phyloP scores from a whole-genome alignment of 64 coral and sea anemone genomes.

The Cladopsammia gracilis region DNA sequence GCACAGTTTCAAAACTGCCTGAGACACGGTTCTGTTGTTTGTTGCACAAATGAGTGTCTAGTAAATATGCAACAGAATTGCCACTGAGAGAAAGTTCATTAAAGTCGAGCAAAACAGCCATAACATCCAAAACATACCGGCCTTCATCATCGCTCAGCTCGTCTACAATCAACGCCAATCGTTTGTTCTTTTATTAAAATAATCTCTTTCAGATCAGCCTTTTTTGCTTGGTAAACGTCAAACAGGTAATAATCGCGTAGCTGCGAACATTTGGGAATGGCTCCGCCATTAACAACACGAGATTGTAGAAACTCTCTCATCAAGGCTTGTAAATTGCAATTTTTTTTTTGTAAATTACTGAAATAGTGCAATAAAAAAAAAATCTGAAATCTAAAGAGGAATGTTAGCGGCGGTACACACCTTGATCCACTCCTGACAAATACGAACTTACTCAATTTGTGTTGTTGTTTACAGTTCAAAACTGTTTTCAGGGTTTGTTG shows the following conservation, averaged over 20 bases:
- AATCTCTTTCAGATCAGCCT: not conserved
- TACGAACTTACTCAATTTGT: conserved; percentile 40
- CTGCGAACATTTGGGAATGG: no score
- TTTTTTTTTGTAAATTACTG: no score
- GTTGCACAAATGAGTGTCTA: conserved; percentile 6
- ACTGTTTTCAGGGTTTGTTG: conserved; percentile 28
- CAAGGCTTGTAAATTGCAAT: no score
- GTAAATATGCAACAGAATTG: not conserved
- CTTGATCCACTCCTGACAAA: conserved; percentile 72
- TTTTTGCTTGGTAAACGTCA: no score
- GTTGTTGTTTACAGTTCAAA: conserved; percentile 22
- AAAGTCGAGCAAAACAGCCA: conserved; percentile 11
- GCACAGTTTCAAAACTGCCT: conserved; percentile 47
- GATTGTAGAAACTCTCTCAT: no score
- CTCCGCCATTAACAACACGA: no score
- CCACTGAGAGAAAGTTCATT: not conserved
- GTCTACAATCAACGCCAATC: conserved; percentile 35
- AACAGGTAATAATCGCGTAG: no score
- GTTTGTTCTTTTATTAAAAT: no score
- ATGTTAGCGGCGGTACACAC: conserved; percentile 55
- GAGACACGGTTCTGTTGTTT: not conserved
- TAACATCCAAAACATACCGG: conserved; percentile 41
- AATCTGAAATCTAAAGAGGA: no score
- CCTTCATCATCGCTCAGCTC: conserved; percentile 35
- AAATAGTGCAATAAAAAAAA: no score